phyloP scores from a whole-genome alignment of 2,113 vertebrate species.

The Addax nasomaculatus region DNA sequence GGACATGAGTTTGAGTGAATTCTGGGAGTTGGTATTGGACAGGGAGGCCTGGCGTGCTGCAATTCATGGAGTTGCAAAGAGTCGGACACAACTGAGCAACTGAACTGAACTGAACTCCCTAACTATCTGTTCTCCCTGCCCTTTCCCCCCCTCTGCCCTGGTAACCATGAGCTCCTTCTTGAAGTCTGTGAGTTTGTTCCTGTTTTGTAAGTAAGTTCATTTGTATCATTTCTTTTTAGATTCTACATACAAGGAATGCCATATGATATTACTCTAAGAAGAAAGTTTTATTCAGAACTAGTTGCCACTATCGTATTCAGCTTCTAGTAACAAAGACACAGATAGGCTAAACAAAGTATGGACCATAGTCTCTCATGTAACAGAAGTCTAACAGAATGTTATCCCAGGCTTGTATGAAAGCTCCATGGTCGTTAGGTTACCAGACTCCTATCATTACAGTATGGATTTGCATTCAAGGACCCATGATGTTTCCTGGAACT shows the following conservation, averaged over 20 bases:
- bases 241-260: not conserved
- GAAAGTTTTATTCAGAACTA: not conserved
- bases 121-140: fast-evolving
- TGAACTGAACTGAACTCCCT: not conserved
- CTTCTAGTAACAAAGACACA: not conserved
- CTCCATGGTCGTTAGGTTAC: not conserved
- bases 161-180: not conserved
- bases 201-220: not conserved
- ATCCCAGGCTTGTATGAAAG: not conserved
- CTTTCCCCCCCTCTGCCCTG: not conserved
- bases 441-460: not conserved
- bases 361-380: not conserved
- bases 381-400: not conserved
- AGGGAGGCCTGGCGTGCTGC: too few relatives aligned
- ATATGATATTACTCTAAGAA: not conserved
- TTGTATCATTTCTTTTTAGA: not conserved
- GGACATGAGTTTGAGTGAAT: too few relatives aligned
- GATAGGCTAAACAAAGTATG: not conserved
- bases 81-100: fast-evolving
- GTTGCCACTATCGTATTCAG: not conserved
- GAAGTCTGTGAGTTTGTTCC: not conserved
- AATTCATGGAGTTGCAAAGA: too few relatives aligned
- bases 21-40: fast-evolving
- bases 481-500: not conserved
- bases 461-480: not conserved